Base-by-base conservation (phyloP, 2,113 vertebrate species). In the Microcebus tavaratra region DNA sequence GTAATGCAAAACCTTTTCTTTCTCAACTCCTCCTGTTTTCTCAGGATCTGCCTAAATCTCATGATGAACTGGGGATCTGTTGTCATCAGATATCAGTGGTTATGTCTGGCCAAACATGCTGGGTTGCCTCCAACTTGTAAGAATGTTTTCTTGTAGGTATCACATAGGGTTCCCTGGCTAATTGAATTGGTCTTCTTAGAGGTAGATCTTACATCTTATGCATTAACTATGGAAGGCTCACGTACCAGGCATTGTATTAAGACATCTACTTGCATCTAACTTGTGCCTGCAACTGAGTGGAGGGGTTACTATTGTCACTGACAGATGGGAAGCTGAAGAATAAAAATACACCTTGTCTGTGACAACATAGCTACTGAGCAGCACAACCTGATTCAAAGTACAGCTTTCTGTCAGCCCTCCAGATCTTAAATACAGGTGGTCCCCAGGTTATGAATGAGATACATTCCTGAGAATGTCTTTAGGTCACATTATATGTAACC, bases 1-100 rank as follows among this genome's bases (percentile, higher is more conserved):
- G 95, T 94, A 27, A 14, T 2, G 18, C 2, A 8, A 21, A 15
- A 2, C 31, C 5, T 0, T 31, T 42, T 31, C 12, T 45, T 5
- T 3, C 8, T 63, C 55, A 23, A 7, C 2, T 0, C 12, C 63
- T 57, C 17, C 57, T 27, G 0, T 17, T 7, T 55, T 55, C 8
- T 17, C 34, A 21, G 63, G 34, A 18, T 59, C 25, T 34, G 31
- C 29, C n/a, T 18, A 13, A 29, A 36, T 67, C 23, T 48, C 4
- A 2, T 5, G 65, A 65, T 48, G 23, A 42, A 1, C 57, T 3
- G 2, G 12, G 21, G 21, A 12, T 36, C 2, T 14, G 10, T 61
- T 7, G 15, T 81, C 36, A 29, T 8, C 42, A 45, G 5, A 18
- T 50, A 5, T 9, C 25, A 3, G 0, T 2, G 36, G 27, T 36